Conservation (phyloP, 1,140 invertebrate genomes). For the Drosophila nannoptera region DNA sequence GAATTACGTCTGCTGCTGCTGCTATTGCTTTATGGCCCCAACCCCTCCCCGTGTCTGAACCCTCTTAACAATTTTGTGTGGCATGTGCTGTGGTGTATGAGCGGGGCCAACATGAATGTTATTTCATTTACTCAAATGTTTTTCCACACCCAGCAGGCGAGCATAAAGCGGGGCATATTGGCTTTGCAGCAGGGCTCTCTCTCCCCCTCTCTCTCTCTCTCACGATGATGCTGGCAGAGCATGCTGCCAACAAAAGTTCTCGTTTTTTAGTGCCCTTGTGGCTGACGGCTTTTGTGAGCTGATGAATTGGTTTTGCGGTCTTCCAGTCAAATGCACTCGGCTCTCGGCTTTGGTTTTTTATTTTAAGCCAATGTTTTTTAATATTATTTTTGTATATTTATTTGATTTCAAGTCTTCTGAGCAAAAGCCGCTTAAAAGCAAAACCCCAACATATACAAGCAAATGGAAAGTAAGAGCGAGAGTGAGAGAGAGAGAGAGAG, state of each 20-base stretch:
- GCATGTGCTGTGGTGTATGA: neutral
- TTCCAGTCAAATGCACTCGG: constrained; percentile 69
- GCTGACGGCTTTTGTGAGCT: constrained; percentile 21
- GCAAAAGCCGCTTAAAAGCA: constrained; percentile 11
- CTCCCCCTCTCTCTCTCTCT: no score
- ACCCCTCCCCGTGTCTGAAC: neutral
- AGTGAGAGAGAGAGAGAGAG: neutral
- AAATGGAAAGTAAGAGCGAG: constrained; percentile 3
- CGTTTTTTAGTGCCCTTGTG: constrained; percentile 28
- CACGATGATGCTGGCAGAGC: neutral
- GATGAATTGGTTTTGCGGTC: constrained; percentile 66
- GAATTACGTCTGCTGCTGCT: constrained; percentile 6
- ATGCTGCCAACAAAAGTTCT: neutral
- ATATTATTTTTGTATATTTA: constrained; percentile 27
- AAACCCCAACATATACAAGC: constrained; percentile 32
- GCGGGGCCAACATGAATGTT: constrained; percentile 30
- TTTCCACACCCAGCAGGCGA: constrained; percentile 5
- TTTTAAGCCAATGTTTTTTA: neutral
- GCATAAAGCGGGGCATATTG: neutral
- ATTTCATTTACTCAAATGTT: constrained; percentile 46
- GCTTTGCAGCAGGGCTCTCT: no score
- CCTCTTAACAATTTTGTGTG: constrained; percentile 17
- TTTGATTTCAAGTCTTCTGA: constrained; percentile 27
- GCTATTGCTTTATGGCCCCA: constrained; percentile 17
- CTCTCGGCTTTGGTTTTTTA: constrained; percentile 14